These are phyloP conservation scores for Tragelaphus strepsiceros DNA, from an alignment of 2,113 vertebrate genomes.

Conservation along the genomic window DNA sequence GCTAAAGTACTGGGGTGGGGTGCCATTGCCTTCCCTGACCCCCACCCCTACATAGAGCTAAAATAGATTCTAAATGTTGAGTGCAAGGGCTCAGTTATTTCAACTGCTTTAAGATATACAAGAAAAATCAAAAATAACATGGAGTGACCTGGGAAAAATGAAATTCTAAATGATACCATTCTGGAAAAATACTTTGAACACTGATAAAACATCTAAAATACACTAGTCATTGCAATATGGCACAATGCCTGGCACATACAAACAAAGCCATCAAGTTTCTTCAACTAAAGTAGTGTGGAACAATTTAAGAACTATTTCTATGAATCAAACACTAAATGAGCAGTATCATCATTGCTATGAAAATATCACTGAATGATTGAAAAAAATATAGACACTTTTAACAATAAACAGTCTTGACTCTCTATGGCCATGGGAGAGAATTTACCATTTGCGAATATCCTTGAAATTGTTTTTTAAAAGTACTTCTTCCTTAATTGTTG, in stretches of 20 bases:
- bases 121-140: neutral
- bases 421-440: neutral
- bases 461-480: neutral
- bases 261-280: neutral
- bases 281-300: neutral
- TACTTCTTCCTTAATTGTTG: neutral
- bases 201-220: neutral
- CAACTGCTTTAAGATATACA: neutral
- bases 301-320: neutral
- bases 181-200: neutral
- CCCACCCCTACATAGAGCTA: neutral
- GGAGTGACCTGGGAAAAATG: neutral
- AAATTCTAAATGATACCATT: slow-evolving; percentile 10
- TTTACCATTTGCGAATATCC: neutral
- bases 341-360: neutral
- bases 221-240: neutral
- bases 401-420: neutral
- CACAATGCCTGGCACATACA: neutral
- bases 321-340: neutral
- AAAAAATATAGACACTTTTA: neutral
- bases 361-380: neutral
- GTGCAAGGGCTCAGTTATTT: neutral
- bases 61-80: neutral
- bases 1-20: too few relatives aligned
- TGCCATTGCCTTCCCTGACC: too few relatives aligned